Conservation (phyloP, 2,113 vertebrate species). For the Amazona guildingii region DNA sequence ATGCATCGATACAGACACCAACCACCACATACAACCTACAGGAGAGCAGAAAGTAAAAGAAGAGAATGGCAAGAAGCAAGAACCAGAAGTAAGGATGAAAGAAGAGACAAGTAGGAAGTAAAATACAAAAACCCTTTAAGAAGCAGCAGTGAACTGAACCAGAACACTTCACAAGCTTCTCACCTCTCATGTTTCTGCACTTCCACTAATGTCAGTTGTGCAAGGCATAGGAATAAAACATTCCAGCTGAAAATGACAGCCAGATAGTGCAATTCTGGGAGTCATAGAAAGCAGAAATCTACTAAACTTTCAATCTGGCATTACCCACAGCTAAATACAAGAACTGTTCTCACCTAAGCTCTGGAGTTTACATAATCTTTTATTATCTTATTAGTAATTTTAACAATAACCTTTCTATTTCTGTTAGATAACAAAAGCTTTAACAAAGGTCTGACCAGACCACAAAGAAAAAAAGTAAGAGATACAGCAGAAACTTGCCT, state of each 20-base stretch:
- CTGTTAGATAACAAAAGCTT: neutral
- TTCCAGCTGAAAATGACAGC: conserved; percentile 35
- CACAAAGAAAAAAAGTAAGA: neutral
- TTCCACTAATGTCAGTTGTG: conserved; percentile 12
- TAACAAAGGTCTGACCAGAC: neutral
- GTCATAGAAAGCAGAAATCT: conserved; percentile 13
- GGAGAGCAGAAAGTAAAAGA: neutral
- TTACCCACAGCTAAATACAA: neutral
- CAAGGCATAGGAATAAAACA: conserved; percentile 24
- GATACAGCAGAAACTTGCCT: neutral
- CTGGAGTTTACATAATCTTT: neutral
- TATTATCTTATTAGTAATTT: neutral
- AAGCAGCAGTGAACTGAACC: neutral
- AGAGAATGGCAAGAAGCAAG: neutral
- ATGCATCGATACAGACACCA: neutral
- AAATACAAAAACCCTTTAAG: neutral
- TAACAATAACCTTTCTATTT: neutral
- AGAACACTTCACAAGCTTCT: conserved; percentile 1
- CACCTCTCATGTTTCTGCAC: neutral
- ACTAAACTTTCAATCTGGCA: neutral
- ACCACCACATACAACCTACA: neutral
- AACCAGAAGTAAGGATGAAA: neutral
- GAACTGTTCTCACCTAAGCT: neutral
- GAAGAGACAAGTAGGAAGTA: neutral
- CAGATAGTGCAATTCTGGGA: conserved; percentile 22